These are phyloP conservation scores for Melieria picta DNA, from an alignment of 2,888 invertebrate species.

Conservation along the genomic window DNA sequence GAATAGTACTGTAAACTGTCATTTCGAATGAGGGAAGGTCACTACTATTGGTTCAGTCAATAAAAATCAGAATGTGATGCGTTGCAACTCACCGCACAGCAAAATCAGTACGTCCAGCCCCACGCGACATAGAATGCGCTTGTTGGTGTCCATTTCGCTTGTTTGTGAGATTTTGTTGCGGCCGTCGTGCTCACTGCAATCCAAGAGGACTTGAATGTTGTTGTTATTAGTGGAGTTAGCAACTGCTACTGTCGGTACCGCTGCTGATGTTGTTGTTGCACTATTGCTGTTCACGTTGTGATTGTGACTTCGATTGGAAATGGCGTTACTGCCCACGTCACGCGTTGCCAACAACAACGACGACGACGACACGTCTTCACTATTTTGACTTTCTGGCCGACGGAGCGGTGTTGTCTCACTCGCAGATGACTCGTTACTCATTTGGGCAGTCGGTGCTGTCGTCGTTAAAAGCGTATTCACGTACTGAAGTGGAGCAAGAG, in stretches of 20 bases:
- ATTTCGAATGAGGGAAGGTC: no score
- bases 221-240: conserved; percentile 47
- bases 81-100: conserved; percentile 78
- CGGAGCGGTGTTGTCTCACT: conserved; percentile 66
- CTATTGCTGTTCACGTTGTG: conserved; percentile 35
- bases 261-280: conserved; percentile 37
- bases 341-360: conserved; percentile 45
- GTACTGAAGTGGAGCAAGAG: conserved; percentile 19
- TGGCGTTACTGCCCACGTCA: conserved; percentile 35
- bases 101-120: conserved; percentile 75
- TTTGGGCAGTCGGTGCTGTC: conserved; percentile 43
- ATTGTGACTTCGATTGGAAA: conserved; percentile 5
- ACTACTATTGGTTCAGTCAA: no score
- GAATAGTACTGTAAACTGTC: no score
- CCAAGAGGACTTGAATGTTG: conserved; percentile 49
- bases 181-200: conserved; percentile 19
- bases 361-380: conserved; percentile 44
- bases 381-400: conserved; percentile 53
- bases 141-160: conserved; percentile 61
- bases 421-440: conserved; percentile 64
- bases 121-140: conserved; percentile 72
- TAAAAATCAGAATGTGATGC: background rate
- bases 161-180: conserved; percentile 39
- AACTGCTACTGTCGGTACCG: conserved; percentile 22
- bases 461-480: conserved; percentile 13